Evolutionary conservation across 2,113 vertebrate species (phyloP), one percentile per base, ranked within the genome.

Genomic region (Ranitomeya variabilis): DNA sequence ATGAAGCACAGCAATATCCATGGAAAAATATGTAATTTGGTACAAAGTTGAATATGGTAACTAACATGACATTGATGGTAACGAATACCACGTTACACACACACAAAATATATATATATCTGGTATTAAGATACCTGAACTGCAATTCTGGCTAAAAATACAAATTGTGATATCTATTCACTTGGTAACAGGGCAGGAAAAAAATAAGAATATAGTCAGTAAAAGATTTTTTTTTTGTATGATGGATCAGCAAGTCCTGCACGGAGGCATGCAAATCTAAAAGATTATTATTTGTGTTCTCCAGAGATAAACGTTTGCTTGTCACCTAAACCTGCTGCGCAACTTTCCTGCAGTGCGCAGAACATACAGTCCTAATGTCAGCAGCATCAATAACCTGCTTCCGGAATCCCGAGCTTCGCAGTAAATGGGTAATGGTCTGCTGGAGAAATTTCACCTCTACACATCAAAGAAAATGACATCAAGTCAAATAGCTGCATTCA

Each of bases 401-500:
- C 60, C 60, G 21, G 55, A 26, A 60, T 31, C 55, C 7, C 15
- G 16, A 6, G 21, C 52, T 7, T 52, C n/a, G n/a, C 26, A 81
- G 57, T 62, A 4, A 26, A 37, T 57, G 2, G 12, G 69, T 73
- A 78, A 78, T 45, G 9, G 54, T 55, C 51, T 55, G 15, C 12
- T n/a, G 57, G 19, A 13, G n/a, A 52, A 51, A 78, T 55, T 16
- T 57, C 51, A 59, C 14, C 31, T 13, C 31, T 31, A 73, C 31
- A 31, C 23, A 37, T 37, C 23, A 52, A 79, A 7, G 57, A 37
- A 12, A 59, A n/a, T 19, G 52, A 31, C 3, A 37, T 7, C 31
- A 45, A 2, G 37, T 55, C 23, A 31, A 69, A 73, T 45, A 85
- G 55, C 59, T 74, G 31, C 64, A 84, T 84, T 84, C 64, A 26